These are phyloP conservation scores for Microcebus jonahi DNA, from an alignment of 2,113 vertebrate genomes.

Conservation along the genomic window DNA sequence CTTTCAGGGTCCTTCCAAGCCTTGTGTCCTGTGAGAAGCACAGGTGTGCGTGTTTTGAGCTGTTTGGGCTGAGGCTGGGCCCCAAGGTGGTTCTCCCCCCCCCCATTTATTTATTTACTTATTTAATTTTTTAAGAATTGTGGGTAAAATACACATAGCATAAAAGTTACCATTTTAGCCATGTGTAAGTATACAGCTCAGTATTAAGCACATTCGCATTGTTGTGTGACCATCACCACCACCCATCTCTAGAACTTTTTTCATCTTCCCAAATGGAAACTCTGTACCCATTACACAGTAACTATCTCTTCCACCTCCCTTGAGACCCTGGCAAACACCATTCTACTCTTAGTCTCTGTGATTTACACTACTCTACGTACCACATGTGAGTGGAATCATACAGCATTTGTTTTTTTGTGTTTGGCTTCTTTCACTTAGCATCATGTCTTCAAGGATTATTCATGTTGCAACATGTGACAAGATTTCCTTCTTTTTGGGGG, in stretches of 20 bases:
- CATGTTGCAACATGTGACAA: not conserved
- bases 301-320: fast-evolving
- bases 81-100: not conserved
- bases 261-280: not conserved
- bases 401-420: not conserved
- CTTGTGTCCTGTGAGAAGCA: not conserved
- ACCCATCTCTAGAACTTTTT: not conserved
- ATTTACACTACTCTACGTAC: not conserved
- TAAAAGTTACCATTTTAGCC: not conserved
- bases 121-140: not conserved
- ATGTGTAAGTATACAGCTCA: not conserved
- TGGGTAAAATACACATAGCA: not conserved
- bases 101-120: not conserved
- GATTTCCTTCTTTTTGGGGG: not conserved
- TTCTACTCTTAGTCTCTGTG: not conserved
- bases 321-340: not conserved
- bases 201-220: not conserved
- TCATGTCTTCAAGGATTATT: not conserved
- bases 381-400: not conserved
- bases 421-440: not conserved
- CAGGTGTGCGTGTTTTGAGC: not conserved
- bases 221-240: not conserved
- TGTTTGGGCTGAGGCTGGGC: not conserved
- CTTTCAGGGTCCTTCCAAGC: not conserved
- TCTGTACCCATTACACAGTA: not conserved